Evolutionary conservation across 2,797 vertebrate genomes (phyloP).

Genomic region (Glyptemys insculpta): DNA sequence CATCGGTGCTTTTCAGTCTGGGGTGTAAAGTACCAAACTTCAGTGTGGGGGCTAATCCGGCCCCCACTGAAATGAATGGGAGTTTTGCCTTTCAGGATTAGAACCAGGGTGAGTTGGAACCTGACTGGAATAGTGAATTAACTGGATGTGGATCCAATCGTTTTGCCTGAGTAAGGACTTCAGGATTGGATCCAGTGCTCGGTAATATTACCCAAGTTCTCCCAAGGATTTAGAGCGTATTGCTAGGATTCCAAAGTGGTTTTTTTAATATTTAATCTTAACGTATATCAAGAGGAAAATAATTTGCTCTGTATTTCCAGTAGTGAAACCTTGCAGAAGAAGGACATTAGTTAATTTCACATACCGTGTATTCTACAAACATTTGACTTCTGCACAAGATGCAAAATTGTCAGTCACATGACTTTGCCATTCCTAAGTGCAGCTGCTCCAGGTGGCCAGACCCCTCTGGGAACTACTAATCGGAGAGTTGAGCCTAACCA

Average conservation of each 20-base stretch:
- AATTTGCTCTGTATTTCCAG: neutral
- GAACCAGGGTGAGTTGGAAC: neutral
- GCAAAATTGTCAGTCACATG: neutral
- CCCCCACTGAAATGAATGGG: neutral
- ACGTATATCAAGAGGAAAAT: neutral
- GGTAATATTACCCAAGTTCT: neutral
- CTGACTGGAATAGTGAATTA: neutral
- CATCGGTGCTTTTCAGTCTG: neutral
- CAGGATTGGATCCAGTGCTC: neutral
- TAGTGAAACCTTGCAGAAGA: neutral
- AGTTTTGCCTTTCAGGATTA: neutral
- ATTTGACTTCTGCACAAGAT: neutral
- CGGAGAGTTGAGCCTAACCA: neutral
- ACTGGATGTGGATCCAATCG: neutral
- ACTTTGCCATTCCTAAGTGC: neutral
- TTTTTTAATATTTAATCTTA: neutral
- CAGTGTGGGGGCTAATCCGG: neutral
- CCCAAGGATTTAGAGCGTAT: neutral
- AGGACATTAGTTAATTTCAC: neutral
- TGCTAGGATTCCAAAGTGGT: neutral
- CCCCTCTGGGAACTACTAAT: neutral
- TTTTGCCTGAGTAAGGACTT: neutral
- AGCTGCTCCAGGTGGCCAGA: neutral
- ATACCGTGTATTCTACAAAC: neutral
- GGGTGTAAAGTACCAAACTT: neutral